These are phyloP conservation scores for Abrostola tripartita DNA, from an alignment of 2,888 invertebrate species.

Conservation along the genomic window DNA sequence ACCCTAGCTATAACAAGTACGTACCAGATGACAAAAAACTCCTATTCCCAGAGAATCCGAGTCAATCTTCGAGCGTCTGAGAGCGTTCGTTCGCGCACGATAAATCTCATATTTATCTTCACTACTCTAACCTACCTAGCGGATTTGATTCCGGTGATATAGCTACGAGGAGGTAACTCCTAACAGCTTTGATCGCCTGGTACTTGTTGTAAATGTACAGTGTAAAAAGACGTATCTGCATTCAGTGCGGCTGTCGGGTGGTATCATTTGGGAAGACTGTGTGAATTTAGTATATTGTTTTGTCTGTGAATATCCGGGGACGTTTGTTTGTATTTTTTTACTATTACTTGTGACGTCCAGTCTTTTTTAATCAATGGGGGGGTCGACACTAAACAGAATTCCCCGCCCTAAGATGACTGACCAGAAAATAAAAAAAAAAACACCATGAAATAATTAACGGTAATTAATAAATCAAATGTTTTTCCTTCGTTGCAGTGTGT, in stretches of 20 bases:
- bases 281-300: not conserved
- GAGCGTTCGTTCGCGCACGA: slow-evolving; percentile 16
- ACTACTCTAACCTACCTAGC: slow-evolving; percentile 13
- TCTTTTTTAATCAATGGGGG: too few relatives aligned
- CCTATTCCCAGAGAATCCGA: slow-evolving; percentile 7
- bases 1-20: slow-evolving; percentile 25
- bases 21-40: slow-evolving; percentile 17
- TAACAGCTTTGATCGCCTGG: slow-evolving; percentile 53
- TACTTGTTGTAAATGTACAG: slow-evolving; percentile 50
- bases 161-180: slow-evolving; percentile 22
- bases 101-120: slow-evolving; percentile 40
- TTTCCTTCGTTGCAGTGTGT: too few relatives aligned
- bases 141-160: slow-evolving; percentile 35
- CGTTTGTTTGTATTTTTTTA: too few relatives aligned
- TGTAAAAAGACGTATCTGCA: slow-evolving; percentile 48
- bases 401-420: too few relatives aligned
- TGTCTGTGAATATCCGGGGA: too few relatives aligned
- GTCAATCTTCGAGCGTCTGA: slow-evolving; percentile 34
- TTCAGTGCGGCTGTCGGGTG: not conserved
- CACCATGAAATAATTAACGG: too few relatives aligned
- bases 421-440: too few relatives aligned
- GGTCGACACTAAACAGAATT: too few relatives aligned
- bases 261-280: too few relatives aligned
- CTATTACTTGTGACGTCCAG: too few relatives aligned
- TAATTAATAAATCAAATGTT: too few relatives aligned